Percentiles rank a stretch among this genome's conserved stretches.
phyloP scores from a whole-genome alignment of 2,797 vertebrate genomes.

The Intellagama lesueurii region DNA sequence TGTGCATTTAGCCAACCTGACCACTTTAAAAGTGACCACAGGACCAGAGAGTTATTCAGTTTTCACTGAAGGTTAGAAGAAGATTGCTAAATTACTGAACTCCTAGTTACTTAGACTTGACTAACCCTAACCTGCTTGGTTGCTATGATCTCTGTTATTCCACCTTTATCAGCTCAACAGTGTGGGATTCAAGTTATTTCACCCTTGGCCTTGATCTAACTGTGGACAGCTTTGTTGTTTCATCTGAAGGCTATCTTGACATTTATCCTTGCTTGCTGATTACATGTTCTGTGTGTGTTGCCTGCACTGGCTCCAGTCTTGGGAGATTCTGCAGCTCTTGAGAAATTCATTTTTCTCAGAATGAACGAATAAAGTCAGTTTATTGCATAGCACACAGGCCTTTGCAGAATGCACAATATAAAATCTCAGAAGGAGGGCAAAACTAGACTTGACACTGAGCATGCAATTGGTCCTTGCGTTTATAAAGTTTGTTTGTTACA shows the following conservation, averaged over 20 bases:
- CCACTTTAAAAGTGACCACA: neutral
- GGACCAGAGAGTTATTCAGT: neutral
- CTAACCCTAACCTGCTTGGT: neutral
- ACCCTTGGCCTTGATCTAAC: neutral
- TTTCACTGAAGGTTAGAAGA: neutral
- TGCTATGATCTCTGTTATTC: neutral
- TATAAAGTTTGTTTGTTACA: neutral
- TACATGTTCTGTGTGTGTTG: neutral
- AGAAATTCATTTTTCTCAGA: neutral
- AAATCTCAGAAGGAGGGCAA: neutral
- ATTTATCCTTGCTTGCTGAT: slow-evolving; percentile 9
- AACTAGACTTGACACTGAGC: neutral
- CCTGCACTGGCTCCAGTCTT: neutral
- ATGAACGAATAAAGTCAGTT: neutral
- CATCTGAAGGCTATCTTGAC: neutral
- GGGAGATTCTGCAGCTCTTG: neutral
- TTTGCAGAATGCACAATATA: no score
- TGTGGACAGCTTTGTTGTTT: slow-evolving; percentile 9
- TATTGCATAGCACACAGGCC: no score
- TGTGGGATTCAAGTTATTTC: neutral
- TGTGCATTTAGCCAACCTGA: neutral
- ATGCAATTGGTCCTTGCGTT: neutral
- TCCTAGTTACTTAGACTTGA: neutral
- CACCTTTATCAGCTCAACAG: neutral
- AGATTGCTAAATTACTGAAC: neutral